Conservation (phyloP, 2,113 vertebrate species). For the Petroica traversi region DNA sequence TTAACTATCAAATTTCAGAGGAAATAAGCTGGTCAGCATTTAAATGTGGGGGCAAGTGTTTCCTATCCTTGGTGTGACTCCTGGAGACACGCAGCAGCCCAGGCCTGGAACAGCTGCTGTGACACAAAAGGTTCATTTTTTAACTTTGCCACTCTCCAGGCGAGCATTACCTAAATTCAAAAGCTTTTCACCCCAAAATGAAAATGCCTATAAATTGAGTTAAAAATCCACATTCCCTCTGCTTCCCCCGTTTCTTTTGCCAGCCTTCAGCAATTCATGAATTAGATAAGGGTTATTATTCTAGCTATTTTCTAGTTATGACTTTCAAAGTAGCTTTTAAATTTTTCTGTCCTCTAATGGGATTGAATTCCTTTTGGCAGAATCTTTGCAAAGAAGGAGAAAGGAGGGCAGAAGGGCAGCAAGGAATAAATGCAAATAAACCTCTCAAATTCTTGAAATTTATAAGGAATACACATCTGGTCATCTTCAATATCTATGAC, state of each 20-base stretch:
- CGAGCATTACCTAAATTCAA: not conserved
- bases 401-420: not conserved
- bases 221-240: not conserved
- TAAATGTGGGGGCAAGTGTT: not conserved
- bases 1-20: not conserved
- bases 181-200: not conserved
- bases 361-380: not conserved
- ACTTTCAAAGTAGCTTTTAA: not conserved
- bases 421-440: not conserved
- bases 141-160: not conserved
- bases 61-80: not conserved
- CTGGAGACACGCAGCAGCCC: not conserved
- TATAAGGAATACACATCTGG: not conserved
- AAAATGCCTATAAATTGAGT: not conserved
- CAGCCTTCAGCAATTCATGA: not conserved
- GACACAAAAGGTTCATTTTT: not conserved
- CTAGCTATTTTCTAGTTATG: not conserved
- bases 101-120: rapidly evolving
- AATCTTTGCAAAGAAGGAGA: not conserved
- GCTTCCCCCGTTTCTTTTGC: rapidly evolving
- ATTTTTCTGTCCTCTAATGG: not conserved
- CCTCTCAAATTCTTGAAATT: not conserved
- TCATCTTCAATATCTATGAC: not conserved
- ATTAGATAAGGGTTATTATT: too few relatives aligned
- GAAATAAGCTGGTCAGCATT: not conserved